Evolutionary conservation across 37 sponge, comb jelly and placozoan species (phyloP), one percentile per base, ranked within the genome.

Genomic region (Eunapius fragilis): DNA sequence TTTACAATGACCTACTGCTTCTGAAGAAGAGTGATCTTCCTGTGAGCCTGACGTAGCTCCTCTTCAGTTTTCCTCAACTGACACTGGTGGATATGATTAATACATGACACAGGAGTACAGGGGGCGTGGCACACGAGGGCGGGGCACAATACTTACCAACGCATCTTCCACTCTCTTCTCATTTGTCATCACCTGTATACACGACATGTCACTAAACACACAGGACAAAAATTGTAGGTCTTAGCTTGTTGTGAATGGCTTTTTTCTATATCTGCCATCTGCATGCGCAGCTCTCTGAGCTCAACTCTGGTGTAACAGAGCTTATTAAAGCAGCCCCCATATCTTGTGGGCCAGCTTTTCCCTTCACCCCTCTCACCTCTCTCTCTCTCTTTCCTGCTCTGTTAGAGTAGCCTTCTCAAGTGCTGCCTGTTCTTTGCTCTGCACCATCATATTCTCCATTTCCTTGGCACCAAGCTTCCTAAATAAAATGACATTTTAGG

Each of bases 211-310:
- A 36, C 25, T 13, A 37, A 38, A 38, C 25, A 77, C 78, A 77
- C 34, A 3, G 11, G 35, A 77, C 78, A 38, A 77, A 2, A 31
- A 38, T 87, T 75, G 37, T 81, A 32, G 22, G 48, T 82, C 25
- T 49, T 35, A 31, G 81, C 82, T 68, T 90, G 85, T 2, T 84
- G 69, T 36, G 82, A 82, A 19, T 84, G 72, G 26, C 85, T 89
- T 72, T 76, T 82, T 71, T 94, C 89, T 49, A 91, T 88, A 3
- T 94, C 92, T n/a, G 68, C 75, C 92, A 91, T 91, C 71, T 94
- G 89, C 67, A 81, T 72, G 7, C 92, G 81, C 48, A 89, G 71
- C 30, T 81, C 83, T 69, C 85, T 80, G 69, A 89, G 50, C 75
- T 94, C 92, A 45, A 85, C 80, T 71, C 87, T 91, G 49, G 76